Conservation (phyloP, 2,113 vertebrate genomes). For the Plecturocebus donacophilus region DNA sequence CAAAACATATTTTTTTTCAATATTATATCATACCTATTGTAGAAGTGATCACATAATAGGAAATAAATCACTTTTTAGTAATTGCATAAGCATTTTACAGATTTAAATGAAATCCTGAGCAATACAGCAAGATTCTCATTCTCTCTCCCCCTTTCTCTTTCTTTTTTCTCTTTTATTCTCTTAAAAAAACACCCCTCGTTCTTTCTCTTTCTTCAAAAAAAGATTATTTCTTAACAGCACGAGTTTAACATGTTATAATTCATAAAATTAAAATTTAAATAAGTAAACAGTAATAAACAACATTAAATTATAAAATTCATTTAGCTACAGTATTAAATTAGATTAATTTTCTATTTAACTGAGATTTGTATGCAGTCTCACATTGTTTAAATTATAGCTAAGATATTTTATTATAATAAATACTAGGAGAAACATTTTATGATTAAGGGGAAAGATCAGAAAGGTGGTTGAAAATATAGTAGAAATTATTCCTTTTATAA, state of each 20-base stretch:
- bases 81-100: no score
- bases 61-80: no score
- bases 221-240: not conserved
- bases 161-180: no score
- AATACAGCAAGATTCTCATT: no score
- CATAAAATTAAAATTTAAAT: not conserved
- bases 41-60: no score
- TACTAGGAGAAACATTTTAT: not conserved
- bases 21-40: no score
- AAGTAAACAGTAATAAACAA: not conserved
- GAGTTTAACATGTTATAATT: not conserved
- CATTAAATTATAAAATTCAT: not conserved
- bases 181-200: no score
- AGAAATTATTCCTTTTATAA: not conserved
- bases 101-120: no score
- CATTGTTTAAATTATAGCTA: not conserved
- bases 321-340: not conserved
- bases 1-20: no score
- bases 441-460: not conserved
- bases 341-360: not conserved
- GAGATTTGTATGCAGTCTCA: not conserved
- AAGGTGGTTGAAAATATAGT: not conserved
- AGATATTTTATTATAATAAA: not conserved
- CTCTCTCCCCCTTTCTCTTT: no score
- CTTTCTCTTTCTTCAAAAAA: no score